These are phyloP conservation scores for Stichodactyla helianthus DNA, from an alignment of 64 coral and sea anemone genomes.

Conservation along the genomic window DNA sequence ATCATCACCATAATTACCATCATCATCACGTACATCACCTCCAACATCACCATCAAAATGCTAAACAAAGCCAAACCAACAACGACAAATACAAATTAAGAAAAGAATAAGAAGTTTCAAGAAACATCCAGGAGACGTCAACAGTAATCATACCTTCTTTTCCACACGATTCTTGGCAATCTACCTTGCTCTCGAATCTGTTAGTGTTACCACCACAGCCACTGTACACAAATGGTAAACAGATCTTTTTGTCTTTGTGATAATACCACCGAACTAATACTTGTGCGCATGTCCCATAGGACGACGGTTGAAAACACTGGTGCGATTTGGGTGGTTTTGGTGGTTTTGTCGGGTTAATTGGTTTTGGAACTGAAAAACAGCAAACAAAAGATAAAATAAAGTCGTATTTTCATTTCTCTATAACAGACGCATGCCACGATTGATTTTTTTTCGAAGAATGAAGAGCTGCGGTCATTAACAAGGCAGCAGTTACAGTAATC, in stretches of 20 bases:
- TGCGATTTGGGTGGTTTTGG: background rate
- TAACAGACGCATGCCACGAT: no score
- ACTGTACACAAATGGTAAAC: slow-evolving; percentile 44
- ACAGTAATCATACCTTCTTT: background rate
- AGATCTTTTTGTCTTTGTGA: background rate
- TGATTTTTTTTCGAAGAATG: no score
- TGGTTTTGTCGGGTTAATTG: background rate
- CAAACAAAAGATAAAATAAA: no score
- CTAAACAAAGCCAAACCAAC: background rate
- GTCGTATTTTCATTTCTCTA: no score
- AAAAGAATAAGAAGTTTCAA: no score
- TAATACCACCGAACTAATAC: slow-evolving; percentile 46
- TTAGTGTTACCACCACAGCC: slow-evolving; percentile 44
- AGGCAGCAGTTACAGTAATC: no score
- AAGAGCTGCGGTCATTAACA: no score
- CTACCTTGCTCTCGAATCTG: slow-evolving; percentile 28
- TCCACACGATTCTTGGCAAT: slow-evolving; percentile 23
- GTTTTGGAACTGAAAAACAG: background rate
- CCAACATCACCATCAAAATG: no score
- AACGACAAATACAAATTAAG: no score
- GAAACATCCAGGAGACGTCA: no score
- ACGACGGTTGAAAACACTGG: background rate
- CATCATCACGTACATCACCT: no score
- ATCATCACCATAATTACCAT: no score
- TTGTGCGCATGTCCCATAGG: slow-evolving; percentile 26